Evolutionary conservation across 2,888 invertebrate species (phyloP), one percentile per base, ranked within the genome.

Genomic region (Caenorhabditis panamensis): DNA sequence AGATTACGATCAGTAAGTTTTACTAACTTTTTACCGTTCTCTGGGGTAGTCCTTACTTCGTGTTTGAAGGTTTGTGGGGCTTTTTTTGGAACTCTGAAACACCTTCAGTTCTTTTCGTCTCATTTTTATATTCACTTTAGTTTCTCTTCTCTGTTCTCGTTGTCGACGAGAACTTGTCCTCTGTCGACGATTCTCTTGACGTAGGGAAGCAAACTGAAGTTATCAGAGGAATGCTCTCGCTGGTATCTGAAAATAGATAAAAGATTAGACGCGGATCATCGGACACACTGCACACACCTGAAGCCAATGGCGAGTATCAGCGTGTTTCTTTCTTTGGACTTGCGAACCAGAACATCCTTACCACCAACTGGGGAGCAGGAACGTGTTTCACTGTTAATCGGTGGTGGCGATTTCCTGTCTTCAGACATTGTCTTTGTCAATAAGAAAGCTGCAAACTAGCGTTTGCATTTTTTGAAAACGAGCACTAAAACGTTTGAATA

Each of bases 261-360:
- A n/a, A n/a, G n/a, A n/a, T n/a, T n/a, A n/a, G n/a, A n/a, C n/a
- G n/a, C n/a, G n/a, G n/a, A n/a, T n/a, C n/a, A n/a, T n/a, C n/a
- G n/a, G n/a, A n/a, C n/a, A n/a, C n/a, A n/a, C n/a, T n/a, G n/a
- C n/a, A n/a, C 18, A 20, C 11, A 63, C 63, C 28, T 51, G 51
- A 22, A 63, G 16, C 22, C 63, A 22, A 63, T 63, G 2, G 51
- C 51, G 4, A 63, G 9, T 8, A 63, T 18, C n/a, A 63, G 22
- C 9, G 63, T 20, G 1, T 20, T 36, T n/a, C 9, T 36, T 2
- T 20, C 2, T 5, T 2, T 26, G 2, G 16, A 11, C 22, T 26
- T 53, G 8, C 3, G 2, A 3, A 13, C 41, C 8, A 41, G 13
- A 5, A 3, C 41, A 16, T 53, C 16, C 11, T 26, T 16, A 5